Base-by-base conservation (phyloP, 2,888 invertebrate genomes). In the Noctua fimbriata region DNA sequence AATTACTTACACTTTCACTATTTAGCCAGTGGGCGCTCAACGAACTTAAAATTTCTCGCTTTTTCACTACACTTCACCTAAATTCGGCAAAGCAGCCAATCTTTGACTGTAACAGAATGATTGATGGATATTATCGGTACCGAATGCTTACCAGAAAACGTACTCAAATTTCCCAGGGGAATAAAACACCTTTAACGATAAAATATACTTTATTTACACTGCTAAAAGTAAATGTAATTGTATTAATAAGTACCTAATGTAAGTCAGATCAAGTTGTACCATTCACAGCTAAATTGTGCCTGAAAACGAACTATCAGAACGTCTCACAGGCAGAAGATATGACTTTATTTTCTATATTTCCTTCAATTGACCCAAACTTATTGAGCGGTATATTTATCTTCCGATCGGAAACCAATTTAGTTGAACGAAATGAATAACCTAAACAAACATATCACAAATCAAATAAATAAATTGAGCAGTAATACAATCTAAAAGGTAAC, bases 1-100 rank as follows among this genome's bases (percentile, higher is more conserved):
- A 90, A 92, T 93, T 92, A 90, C 87, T 58, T 83, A 92, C 92
- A 92, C 94, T 94, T 94, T 94, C 94, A 93, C 94, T 92, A 90
- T 91, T 92, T 90, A 87, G 88, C 87, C 76, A 81, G 41, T 69
- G 36, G 47, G n/a, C 91, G 89, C 87, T 90, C 91, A 86, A 89
- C 89, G 85, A 90, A 89, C 89, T 87, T 83, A 83, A 85, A 78
- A 82, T 78, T 78, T 84, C 78, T 76, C 78, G 81, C 78, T 86
- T 89, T 89, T 88, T 85, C 70, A 86, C 88, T 78, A 80, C 78
- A 81, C 78, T 83, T 81, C 79, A 79, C 79, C 76, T 76, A 82
- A 79, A 87, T 85, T 81, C 77, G 28, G 73, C 67, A 66, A 32
- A 72, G 73, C 70, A 65, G 60, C 74, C 75, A 83, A 75, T 83